A percentile compares a stretch with the other conserved stretches of the same genome.
phyloP scores from a whole-genome alignment of 2,797 vertebrate genomes.

The Xenops minutus region DNA sequence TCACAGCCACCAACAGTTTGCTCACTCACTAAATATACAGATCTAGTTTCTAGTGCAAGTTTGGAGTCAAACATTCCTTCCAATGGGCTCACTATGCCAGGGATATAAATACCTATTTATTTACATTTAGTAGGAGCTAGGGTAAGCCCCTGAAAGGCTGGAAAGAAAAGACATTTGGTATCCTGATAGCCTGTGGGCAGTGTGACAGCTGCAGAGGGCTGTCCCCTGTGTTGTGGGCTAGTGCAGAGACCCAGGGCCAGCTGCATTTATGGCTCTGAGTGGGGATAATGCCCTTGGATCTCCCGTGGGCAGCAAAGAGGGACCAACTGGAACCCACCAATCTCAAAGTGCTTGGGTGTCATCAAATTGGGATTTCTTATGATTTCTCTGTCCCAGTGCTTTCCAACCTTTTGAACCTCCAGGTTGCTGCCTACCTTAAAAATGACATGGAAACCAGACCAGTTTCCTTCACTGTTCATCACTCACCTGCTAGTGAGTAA shows the following conservation, averaged over 20 bases:
- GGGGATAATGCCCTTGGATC: not conserved
- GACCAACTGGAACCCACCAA: not conserved
- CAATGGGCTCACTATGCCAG: conserved; percentile 23
- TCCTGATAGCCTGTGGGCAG: conserved; percentile 13
- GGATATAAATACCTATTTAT: conserved; percentile 43
- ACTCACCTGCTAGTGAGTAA: not conserved
- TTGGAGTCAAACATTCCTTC: conserved; percentile 70
- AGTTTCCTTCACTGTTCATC: not conserved
- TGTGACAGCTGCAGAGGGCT: conserved; percentile 16
- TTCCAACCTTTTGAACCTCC: not conserved
- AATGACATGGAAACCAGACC: not conserved
- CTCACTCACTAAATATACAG: conserved; percentile 68
- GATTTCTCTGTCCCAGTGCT: not conserved
- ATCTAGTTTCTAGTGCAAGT: conserved; percentile 69
- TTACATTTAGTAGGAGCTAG: conserved; percentile 68
- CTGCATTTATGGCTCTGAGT: not conserved
- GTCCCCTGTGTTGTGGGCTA: not conserved
- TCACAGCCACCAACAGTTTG: conserved; percentile 69
- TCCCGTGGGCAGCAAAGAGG: not conserved
- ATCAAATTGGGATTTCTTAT: not conserved
- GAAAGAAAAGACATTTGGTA: conserved; percentile 11
- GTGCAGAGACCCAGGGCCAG: not conserved
- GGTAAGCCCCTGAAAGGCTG: conserved; percentile 21
- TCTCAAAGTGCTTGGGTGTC: not conserved
- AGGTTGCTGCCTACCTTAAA: not conserved